Conservation (phyloP, 2,797 vertebrate genomes). For the Danio albolineatus region DNA sequence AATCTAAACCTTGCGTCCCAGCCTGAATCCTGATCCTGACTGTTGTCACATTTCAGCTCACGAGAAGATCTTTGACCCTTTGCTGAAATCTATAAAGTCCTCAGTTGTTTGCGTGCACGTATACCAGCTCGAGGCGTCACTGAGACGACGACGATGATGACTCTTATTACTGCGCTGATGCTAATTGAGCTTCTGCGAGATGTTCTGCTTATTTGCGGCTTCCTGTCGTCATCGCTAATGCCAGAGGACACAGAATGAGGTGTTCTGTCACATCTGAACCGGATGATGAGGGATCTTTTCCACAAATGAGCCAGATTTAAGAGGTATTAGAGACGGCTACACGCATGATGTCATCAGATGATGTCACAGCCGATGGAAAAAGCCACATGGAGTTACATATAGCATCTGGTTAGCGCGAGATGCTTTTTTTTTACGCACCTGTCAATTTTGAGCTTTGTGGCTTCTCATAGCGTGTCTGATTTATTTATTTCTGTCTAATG, state of each 20-base stretch:
- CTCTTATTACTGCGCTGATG: background rate
- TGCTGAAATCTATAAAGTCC: background rate
- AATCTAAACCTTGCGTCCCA: background rate
- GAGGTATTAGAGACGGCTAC: conserved; percentile 4
- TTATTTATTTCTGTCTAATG: no score
- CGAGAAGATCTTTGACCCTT: background rate
- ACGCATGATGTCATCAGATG: conserved; percentile 29
- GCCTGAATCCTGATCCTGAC: background rate
- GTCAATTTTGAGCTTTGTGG: no score
- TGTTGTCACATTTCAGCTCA: background rate
- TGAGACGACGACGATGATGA: conserved; percentile 3
- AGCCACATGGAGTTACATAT: background rate
- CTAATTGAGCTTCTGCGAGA: background rate
- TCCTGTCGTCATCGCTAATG: background rate
- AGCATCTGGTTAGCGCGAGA: no score
- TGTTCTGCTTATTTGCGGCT: conserved; percentile 27
- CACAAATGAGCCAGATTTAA: conserved; percentile 17
- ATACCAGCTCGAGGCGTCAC: background rate
- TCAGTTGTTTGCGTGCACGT: conserved; percentile 2
- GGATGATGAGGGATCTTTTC: background rate
- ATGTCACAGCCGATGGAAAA: conserved; percentile 34
- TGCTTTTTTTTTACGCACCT: no score
- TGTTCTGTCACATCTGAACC: background rate
- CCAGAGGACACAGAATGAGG: background rate
- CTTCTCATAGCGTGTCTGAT: no score